Evolutionary conservation across 2,888 invertebrate genomes (phyloP).

Genomic region (Chaitophorus viminalis): DNA sequence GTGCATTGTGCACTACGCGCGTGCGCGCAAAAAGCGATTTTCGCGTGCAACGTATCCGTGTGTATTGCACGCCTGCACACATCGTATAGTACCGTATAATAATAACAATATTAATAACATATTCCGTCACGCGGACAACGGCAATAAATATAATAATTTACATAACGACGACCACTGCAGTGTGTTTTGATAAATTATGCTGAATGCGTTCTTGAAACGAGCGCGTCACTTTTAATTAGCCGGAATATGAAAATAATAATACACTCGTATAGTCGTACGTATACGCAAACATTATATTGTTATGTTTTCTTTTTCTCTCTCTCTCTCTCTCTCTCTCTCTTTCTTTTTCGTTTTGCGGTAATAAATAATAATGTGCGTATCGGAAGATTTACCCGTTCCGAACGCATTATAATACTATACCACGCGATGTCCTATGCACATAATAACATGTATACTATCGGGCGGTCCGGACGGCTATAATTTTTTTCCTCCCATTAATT

Average conservation of each 20-base stretch:
- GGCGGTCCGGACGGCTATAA: no score
- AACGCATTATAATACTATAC: not conserved
- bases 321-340: not conserved
- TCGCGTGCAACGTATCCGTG: not conserved
- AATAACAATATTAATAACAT: no score
- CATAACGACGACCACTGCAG: not conserved
- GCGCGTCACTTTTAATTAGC: slow-evolving; percentile 6
- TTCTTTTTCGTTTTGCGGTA: not conserved
- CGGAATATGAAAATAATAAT: not conserved
- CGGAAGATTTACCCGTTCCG: not conserved
- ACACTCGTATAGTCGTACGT: no score
- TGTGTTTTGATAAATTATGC: not conserved
- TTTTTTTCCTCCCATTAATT: not conserved
- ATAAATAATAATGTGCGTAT: not conserved
- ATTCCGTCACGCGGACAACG: not conserved
- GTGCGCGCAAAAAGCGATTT: not conserved
- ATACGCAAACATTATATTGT: not conserved
- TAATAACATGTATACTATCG: no score
- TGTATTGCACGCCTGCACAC: not conserved
- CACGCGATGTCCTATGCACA: not conserved
- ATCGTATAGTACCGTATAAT: no score
- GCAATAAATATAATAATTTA: not conserved
- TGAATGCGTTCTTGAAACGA: not conserved
- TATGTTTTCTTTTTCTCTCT: not conserved
- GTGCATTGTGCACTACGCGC: not conserved